These are phyloP conservation scores for Scelioninae gen. 1 DNA, from an alignment of 2,888 invertebrate species.

Conservation along the genomic window DNA sequence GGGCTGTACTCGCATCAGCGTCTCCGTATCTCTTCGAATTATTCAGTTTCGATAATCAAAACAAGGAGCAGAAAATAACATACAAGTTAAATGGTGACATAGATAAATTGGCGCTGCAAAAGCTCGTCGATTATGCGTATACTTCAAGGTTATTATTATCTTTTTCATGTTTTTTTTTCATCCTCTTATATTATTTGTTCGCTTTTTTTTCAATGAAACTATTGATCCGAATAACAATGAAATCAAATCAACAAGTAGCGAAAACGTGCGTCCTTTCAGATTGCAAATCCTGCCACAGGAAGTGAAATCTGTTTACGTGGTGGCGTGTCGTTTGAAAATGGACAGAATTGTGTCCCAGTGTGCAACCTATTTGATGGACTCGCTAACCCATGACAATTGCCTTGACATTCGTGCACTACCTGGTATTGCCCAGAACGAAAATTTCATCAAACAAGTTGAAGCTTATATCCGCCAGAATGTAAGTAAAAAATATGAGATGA, in stretches of 20 bases:
- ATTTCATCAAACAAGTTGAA: constrained; percentile 88
- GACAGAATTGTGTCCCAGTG: constrained; percentile 90
- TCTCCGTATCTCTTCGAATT: constrained; percentile 91
- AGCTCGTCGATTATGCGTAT: constrained; percentile 93
- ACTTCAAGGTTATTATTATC: constrained; percentile 88
- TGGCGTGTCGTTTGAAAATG: constrained; percentile 92
- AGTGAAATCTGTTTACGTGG: constrained; percentile 91
- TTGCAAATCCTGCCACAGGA: constrained; percentile 81
- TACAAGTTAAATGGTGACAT: constrained; percentile 88
- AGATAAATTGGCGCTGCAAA: constrained; percentile 89
- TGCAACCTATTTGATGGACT: constrained; percentile 86
- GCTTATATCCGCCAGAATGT: constrained; percentile 89
- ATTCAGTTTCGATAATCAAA: constrained; percentile 86
- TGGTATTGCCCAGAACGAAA: constrained; percentile 85
- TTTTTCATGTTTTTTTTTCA: no score
- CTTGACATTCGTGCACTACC: constrained; percentile 86
- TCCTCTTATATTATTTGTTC: no score
- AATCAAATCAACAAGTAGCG: constrained; percentile 23
- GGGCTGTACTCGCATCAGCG: constrained; percentile 91
- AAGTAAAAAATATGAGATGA: constrained; percentile 77
- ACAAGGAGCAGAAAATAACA: constrained; percentile 82
- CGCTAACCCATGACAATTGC: constrained; percentile 86
- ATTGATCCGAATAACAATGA: constrained; percentile 24
- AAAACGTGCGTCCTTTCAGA: no score
- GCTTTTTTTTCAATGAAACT: constrained; percentile 1